Evolutionary conservation across 2,797 vertebrate species (phyloP).

Genomic region (Spheniscus humboldti): DNA sequence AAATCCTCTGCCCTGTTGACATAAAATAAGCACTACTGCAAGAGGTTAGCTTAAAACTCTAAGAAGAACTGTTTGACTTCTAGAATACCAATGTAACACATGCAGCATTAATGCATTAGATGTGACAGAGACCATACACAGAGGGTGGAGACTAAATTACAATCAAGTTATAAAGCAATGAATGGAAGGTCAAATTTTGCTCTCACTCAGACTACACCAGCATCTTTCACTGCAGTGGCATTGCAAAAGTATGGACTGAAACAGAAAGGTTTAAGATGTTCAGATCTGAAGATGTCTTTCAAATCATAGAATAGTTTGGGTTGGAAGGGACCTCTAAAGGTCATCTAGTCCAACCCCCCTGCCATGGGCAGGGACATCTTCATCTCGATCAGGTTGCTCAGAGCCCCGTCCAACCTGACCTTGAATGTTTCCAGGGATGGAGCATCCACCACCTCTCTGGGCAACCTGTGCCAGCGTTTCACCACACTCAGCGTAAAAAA

Average conservation of each 20-base stretch:
- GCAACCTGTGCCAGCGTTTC: too few relatives aligned
- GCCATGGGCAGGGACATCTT: too few relatives aligned
- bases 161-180: neutral
- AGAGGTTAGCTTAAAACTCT: slow-evolving; percentile 7
- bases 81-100: neutral
- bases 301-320: too few relatives aligned
- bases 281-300: too few relatives aligned
- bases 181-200: neutral
- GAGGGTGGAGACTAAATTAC: neutral
- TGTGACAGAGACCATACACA: neutral
- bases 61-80: neutral
- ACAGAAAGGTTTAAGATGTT: neutral
- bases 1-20: neutral
- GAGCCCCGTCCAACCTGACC: too few relatives aligned
- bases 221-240: neutral
- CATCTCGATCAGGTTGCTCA: too few relatives aligned
- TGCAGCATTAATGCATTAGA: neutral
- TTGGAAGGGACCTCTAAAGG: too few relatives aligned
- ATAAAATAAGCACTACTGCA: neutral
- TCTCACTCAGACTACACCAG: neutral
- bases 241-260: neutral
- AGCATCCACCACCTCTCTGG: too few relatives aligned
- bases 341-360: too few relatives aligned
- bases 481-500: too few relatives aligned
- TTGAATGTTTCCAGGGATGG: too few relatives aligned